Percentiles rank a stretch among this genome's conserved stretches.
phyloP scores from a whole-genome alignment of 2,888 invertebrate species.

The Apamea sordens region DNA sequence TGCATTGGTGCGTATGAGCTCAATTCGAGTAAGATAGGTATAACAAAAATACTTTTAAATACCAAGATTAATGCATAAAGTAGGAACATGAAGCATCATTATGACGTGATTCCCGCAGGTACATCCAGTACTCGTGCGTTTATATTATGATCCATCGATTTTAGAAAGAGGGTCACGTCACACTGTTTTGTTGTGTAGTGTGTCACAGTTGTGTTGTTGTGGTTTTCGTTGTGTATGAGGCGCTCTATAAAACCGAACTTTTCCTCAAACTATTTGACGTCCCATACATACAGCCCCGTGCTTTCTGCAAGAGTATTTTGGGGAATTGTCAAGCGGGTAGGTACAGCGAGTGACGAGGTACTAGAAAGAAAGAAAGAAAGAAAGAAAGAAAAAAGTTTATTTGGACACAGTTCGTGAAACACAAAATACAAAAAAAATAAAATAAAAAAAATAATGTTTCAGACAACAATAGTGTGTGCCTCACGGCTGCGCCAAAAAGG shows the following conservation, averaged over 20 bases:
- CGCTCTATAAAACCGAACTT: neutral
- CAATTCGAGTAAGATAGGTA: neutral
- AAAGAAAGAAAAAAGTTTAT: too few relatives aligned
- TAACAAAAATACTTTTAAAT: neutral
- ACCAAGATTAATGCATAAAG: neutral
- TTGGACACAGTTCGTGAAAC: too few relatives aligned
- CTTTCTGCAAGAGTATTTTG: neutral
- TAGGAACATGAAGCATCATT: neutral
- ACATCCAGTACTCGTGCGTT: neutral
- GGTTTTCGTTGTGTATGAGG: neutral
- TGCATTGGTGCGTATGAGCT: neutral
- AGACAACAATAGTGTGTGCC: too few relatives aligned
- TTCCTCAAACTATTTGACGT: neutral
- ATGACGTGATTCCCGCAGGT: neutral
- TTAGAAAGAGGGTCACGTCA: too few relatives aligned
- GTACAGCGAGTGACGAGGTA: neutral
- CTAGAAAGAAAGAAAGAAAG: too few relatives aligned
- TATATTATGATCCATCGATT: too few relatives aligned
- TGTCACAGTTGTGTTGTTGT: neutral
- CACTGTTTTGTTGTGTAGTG: neutral
- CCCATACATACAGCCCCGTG: neutral
- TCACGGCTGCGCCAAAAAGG: too few relatives aligned
- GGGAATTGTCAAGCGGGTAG: neutral
- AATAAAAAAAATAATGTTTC: too few relatives aligned
- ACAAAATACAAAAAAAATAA: too few relatives aligned